Conservation (phyloP, 2,797 vertebrate species). For the Onychomys torridus region DNA sequence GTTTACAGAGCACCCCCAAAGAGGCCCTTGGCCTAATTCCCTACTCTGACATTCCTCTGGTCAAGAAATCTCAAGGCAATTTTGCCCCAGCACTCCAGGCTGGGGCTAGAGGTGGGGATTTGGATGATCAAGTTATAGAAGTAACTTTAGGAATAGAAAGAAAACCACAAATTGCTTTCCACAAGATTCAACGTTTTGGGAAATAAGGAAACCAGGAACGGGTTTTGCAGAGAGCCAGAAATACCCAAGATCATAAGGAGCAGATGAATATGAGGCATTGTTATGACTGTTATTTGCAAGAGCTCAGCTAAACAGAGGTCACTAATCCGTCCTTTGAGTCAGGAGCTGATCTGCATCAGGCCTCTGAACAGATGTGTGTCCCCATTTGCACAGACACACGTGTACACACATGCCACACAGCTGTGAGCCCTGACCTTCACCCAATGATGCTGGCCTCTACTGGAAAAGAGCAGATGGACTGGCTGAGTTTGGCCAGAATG, state of each 20-base stretch:
- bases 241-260: conserved; percentile 41
- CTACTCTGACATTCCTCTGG: not conserved
- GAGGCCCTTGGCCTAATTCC: conserved; percentile 12
- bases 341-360: conserved; percentile 62
- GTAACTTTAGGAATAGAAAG: not conserved
- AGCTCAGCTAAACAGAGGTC: conserved; percentile 60
- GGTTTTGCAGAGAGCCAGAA: conserved; percentile 62
- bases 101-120: not conserved
- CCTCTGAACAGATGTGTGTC: conserved; percentile 74
- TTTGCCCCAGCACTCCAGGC: conserved; percentile 39
- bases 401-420: not conserved
- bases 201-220: conserved; percentile 9
- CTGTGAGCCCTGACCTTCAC: conserved; percentile 71
- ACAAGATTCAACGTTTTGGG: not conserved
- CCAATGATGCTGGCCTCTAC: conserved; percentile 20
- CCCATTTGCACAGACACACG: conserved; percentile 39
- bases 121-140: not conserved
- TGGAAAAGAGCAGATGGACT: conserved; percentile 76
- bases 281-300: conserved; percentile 47
- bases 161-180: conserved; percentile 42
- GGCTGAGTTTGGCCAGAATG: conserved; percentile 49
- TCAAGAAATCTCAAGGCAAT: conserved; percentile 62
- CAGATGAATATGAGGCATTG: conserved; percentile 65
- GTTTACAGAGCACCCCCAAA: not conserved
- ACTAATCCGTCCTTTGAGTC: conserved; percentile 61